Conservation (phyloP, 1,140 invertebrate species). For the Hylaeus anthracinus region DNA sequence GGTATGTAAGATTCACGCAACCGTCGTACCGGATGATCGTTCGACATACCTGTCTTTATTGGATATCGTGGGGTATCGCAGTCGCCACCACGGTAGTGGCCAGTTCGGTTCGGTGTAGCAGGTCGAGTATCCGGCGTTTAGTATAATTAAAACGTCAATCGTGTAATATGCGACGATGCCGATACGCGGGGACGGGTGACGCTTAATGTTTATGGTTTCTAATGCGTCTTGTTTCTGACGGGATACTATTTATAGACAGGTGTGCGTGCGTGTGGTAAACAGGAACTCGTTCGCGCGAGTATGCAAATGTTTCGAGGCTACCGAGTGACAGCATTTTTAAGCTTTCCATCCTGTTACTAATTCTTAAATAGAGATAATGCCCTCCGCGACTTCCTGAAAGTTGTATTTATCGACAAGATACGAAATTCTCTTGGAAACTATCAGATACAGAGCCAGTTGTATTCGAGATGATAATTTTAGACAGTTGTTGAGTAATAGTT, state of each 20-base stretch:
- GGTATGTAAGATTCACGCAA: not conserved
- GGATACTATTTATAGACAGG: not conserved
- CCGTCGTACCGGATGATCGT: constrained; percentile 23
- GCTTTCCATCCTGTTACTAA: not conserved
- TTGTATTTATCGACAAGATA: not conserved
- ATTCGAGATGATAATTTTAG: too few relatives aligned
- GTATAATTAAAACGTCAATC: constrained; percentile 53
- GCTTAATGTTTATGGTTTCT: not conserved
- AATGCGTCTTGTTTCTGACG: not conserved
- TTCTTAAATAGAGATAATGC: not conserved
- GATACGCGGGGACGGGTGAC: not conserved
- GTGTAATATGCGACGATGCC: not conserved
- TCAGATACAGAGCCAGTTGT: too few relatives aligned
- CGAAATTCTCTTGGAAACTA: too few relatives aligned
- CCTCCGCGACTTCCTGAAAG: not conserved
- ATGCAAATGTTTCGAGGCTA: not conserved
- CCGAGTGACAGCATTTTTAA: constrained; percentile 2
- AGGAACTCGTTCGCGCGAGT: constrained; percentile 1
- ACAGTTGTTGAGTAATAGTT: too few relatives aligned
- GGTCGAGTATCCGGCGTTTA: constrained; percentile 41
- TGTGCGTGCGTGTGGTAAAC: not conserved
- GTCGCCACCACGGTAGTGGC: constrained; percentile 15
- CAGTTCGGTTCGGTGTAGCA: constrained; percentile 29
- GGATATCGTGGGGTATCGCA: constrained; percentile 19
- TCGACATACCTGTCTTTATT: constrained; percentile 49